Percentiles rank a stretch among this genome's conserved stretches.
Evolutionary conservation across 2,888 invertebrate genomes (phyloP).

Genomic region (Brachyopa scutellaris): DNA sequence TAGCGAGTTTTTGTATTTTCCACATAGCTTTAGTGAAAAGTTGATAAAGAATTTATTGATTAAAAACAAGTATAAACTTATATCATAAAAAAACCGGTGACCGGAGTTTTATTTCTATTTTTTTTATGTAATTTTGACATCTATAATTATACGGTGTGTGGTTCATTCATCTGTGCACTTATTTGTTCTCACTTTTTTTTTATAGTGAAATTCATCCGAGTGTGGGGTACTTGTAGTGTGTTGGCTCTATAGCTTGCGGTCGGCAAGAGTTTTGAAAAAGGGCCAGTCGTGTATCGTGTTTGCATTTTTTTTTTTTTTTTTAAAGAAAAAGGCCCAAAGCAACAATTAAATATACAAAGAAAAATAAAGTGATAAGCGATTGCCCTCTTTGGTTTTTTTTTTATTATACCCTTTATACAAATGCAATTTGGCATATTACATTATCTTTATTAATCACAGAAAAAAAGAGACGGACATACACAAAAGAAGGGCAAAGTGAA

Average conservation of each 20-base stretch:
- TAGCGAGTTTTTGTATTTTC: neutral
- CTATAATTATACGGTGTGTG: constrained; percentile 2
- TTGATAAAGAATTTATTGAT: neutral
- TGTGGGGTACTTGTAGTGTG: constrained; percentile 30
- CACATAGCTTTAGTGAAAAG: neutral
- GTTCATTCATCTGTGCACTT: constrained; percentile 45
- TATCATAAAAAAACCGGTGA: constrained; percentile 3
- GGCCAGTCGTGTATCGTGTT: neutral
- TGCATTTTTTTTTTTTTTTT: neutral
- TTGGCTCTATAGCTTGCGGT: constrained; percentile 4
- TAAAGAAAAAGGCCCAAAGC: too few species aligned
- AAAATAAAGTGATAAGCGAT: constrained; percentile 1
- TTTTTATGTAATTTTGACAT: too few species aligned
- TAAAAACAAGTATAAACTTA: neutral
- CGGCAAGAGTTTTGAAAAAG: neutral
- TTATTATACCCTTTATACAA: neutral
- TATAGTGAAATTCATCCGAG: constrained; percentile 33
- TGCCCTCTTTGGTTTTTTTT: neutral
- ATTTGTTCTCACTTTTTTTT: constrained; percentile 33
- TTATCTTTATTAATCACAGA: constrained; percentile 3
- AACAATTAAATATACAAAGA: neutral
- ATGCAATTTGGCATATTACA: constrained; percentile 17
- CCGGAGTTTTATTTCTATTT: too few species aligned
- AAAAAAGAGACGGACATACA: constrained; percentile 38
- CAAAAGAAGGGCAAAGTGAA: constrained; percentile 4